phyloP scores from a whole-genome alignment of 2,888 invertebrate genomes.

The Aspidapion aeneum region DNA sequence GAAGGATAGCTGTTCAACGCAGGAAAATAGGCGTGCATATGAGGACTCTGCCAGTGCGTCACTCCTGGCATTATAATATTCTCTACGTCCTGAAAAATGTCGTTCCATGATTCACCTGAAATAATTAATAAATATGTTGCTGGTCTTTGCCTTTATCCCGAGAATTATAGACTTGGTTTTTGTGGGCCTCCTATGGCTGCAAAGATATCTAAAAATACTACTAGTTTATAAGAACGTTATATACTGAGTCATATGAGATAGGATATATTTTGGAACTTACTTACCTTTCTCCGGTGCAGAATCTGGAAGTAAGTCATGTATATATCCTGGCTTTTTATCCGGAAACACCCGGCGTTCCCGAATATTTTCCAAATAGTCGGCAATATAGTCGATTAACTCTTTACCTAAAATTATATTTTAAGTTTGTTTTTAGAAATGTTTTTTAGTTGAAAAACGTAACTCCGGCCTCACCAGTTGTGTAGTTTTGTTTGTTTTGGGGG shows the following conservation, averaged over 20 bases:
- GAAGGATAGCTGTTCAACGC: constrained; percentile 93
- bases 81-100: constrained; percentile 90
- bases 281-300: constrained; percentile 72
- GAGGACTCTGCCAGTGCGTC: constrained; percentile 95
- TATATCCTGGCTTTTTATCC: constrained; percentile 91
- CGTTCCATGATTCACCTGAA: constrained; percentile 90
- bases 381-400: constrained; percentile 98
- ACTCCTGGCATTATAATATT: constrained; percentile 96
- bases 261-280: too few species aligned
- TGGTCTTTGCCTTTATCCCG: too few species aligned
- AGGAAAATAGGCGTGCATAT: constrained; percentile 98
- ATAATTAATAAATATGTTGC: too few species aligned
- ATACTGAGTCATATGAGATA: too few species aligned
- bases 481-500: too few species aligned
- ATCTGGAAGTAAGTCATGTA: constrained; percentile 79
- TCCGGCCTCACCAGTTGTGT: too few species aligned
- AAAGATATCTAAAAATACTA: too few species aligned
- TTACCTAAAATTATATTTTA: constrained; percentile 55
- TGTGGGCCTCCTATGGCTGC: too few species aligned
- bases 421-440: too few species aligned
- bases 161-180: too few species aligned
- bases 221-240: too few species aligned
- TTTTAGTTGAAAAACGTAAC: too few species aligned
- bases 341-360: constrained; percentile 89
- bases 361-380: constrained; percentile 92